Evolutionary conservation across 2,888 invertebrate genomes (phyloP).

Genomic region (Protonemura montana): DNA sequence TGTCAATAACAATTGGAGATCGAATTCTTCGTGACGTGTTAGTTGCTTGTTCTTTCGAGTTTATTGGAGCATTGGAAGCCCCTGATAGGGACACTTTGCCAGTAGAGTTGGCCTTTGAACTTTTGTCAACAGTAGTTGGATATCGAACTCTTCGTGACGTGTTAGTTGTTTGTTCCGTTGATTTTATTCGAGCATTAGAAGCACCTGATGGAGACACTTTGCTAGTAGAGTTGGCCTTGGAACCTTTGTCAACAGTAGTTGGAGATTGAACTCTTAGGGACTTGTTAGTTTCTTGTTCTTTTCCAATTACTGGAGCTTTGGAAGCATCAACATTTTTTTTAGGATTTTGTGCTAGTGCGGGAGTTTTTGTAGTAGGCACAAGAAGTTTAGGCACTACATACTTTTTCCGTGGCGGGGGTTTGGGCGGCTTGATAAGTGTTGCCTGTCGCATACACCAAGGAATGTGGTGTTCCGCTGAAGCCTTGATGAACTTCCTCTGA

Average conservation of each 20-base stretch:
- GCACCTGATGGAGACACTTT: not conserved
- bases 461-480: not conserved
- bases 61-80: too few relatives aligned
- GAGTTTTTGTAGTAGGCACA: not conserved
- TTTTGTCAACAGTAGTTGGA: not conserved
- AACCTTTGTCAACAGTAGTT: not conserved
- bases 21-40: not conserved
- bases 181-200: too few relatives aligned
- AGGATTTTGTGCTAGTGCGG: not conserved
- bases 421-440: not conserved
- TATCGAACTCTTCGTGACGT: not conserved
- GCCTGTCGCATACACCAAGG: not conserved
- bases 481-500: not conserved
- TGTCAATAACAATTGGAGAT: not conserved
- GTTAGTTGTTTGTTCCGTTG: not conserved
- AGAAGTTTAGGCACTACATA: not conserved
- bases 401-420: not conserved
- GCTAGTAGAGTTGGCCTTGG: not conserved
- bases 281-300: not conserved
- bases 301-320: too few relatives aligned
- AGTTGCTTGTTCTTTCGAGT: too few relatives aligned
- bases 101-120: not conserved
- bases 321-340: not conserved
- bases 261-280: not conserved
- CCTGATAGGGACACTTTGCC: not conserved